phyloP scores from a whole-genome alignment of 2,888 invertebrate genomes.

The Polyploca ridens region DNA sequence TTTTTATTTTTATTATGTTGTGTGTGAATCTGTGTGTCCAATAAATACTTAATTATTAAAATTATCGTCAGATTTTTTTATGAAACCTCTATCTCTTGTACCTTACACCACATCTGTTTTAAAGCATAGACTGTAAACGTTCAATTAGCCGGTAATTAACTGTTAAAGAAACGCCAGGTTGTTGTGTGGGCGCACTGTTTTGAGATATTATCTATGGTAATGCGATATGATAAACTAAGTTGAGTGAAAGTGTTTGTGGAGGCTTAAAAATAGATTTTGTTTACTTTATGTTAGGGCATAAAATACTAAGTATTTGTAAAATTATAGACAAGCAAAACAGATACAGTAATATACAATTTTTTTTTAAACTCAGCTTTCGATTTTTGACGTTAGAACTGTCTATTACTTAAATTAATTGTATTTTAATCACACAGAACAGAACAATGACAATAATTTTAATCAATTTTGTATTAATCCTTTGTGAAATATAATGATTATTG shows the following conservation, averaged over 20 bases:
- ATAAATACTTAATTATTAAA: no score
- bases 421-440: background rate
- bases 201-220: constrained; percentile 59
- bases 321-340: no score
- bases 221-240: constrained; percentile 40
- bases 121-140: constrained; percentile 65
- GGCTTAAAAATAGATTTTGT: constrained; percentile 14
- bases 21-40: no score
- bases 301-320: background rate
- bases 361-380: no score
- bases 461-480: background rate
- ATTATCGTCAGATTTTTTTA: no score
- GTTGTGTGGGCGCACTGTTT: constrained; percentile 44
- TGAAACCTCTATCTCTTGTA: constrained; percentile 16
- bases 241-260: constrained; percentile 8
- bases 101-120: constrained; percentile 24
- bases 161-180: constrained; percentile 60
- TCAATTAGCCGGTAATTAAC: constrained; percentile 77
- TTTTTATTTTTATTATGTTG: no score
- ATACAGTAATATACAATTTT: no score
- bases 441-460: background rate
- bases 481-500: background rate
- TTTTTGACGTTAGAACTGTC: no score
- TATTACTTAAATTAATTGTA: no score
- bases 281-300: background rate